These are phyloP conservation scores for Orientallactaga bullata DNA, from an alignment of 2,113 vertebrate genomes.

Conservation along the genomic window DNA sequence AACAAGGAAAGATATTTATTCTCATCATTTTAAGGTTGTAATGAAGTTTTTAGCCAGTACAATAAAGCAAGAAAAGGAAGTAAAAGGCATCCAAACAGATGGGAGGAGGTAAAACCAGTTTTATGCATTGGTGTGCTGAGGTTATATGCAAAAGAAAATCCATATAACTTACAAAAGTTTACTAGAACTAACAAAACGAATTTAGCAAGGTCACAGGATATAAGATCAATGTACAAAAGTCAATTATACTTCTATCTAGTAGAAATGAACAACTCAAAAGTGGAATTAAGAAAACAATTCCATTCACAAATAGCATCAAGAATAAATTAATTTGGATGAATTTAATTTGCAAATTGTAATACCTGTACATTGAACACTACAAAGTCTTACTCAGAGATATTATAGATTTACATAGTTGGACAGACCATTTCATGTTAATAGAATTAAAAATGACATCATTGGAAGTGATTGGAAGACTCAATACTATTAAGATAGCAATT, in stretches of 20 bases:
- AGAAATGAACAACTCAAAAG: background rate
- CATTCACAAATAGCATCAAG: background rate
- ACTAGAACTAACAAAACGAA: background rate
- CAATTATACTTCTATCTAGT: conserved; percentile 1
- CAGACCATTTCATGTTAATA: background rate
- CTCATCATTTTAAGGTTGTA: background rate
- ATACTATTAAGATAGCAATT: background rate
- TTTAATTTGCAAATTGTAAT: conserved; percentile 36
- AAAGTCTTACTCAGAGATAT: conserved; percentile 38
- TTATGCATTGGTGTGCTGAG: background rate
- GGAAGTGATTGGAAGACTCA: background rate
- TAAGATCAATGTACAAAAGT: background rate
- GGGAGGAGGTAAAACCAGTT: background rate
- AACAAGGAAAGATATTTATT: background rate
- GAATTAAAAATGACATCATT: background rate
- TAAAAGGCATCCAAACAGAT: background rate
- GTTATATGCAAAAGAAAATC: background rate
- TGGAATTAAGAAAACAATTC: conserved; percentile 29
- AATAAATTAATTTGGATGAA: conserved; percentile 18
- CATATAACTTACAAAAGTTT: background rate
- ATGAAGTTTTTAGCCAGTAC: background rate
- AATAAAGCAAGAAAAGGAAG: conserved; percentile 53
- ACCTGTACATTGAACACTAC: background rate
- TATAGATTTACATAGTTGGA: conserved; percentile 28
- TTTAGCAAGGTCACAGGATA: background rate